Evolutionary conservation across 2,797 vertebrate genomes (phyloP), one percentile per base, ranked within the genome.

Genomic region (Syndactyla subalaris): DNA sequence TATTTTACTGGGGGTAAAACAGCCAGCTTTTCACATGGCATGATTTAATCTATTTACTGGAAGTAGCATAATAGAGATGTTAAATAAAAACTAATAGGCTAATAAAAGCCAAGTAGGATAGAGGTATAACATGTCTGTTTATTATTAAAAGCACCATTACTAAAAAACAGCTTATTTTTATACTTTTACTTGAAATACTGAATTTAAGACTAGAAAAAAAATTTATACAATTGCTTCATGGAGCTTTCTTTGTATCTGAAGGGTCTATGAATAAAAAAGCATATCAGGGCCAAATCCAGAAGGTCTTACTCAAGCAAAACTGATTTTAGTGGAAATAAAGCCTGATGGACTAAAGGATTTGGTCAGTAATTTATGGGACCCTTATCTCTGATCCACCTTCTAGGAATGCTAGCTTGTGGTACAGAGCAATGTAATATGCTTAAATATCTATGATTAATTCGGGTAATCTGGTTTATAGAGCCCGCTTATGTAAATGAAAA

Each of bases 381-480:
- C 95, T 96, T 96, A 95, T 95, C 89, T 96, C 96, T 92, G 81
- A 95, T 96, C 89, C 89, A 94, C 96, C 92, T 92, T 95, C 95
- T 92, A 95, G 91, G 93, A 96, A 94, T 75, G 92, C 78, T 85
- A 91, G 92, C 88, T 96, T 67, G 76, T 77, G 72, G 87, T 95
- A 93, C 77, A 87, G 92, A 96, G 89, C 86, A 85, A 88, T 91
- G 91, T 97, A 93, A 95, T 95, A 90, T 94, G 92, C 84, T 96
- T 95, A 95, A 96, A 95, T 97, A 95, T 92, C 93, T 91, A 71
- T 91, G 95, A 95, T 95, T 97, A 96, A 96, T 97, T 97, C 57
- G 84, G 81, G 94, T 96, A 96, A 96, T 96, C 96, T 95, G 95
- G 92, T 96, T 96, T 96, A 95, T 85, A 85, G 96, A 96, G 88